A percentile compares a stretch with the other conserved stretches of the same genome.
Evolutionary conservation across 2,113 vertebrate genomes (phyloP).

Genomic region (Thalassoma bifasciatum): DNA sequence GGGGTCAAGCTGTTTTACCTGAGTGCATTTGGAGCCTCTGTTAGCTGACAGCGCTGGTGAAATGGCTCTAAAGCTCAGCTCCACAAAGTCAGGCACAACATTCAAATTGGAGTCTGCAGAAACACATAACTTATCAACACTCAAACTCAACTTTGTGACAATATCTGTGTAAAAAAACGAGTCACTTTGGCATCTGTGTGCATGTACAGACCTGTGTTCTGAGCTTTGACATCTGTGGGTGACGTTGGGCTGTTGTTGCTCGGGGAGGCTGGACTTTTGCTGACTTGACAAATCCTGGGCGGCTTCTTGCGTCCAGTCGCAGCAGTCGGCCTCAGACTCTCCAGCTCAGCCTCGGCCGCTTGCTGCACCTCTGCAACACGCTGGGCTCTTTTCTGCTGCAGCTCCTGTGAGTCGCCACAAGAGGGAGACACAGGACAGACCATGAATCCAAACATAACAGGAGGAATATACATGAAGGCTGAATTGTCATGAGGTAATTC

Average conservation of each 20-base stretch:
- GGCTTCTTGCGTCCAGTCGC: constrained; percentile 73
- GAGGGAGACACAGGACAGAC: constrained; percentile 34
- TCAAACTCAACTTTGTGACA: not conserved
- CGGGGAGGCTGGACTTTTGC: constrained; percentile 41
- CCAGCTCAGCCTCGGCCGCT: constrained; percentile 71
- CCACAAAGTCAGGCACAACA: constrained; percentile 56
- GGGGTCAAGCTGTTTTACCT: constrained; percentile 52
- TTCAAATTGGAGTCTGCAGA: constrained; percentile 78
- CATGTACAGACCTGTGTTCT: constrained; percentile 83
- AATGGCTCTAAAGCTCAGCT: constrained; percentile 67
- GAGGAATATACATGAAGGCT: not conserved
- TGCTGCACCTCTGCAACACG: constrained; percentile 68
- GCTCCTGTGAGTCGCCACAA: constrained; percentile 81
- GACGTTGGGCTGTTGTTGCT: constrained; percentile 51
- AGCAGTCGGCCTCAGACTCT: constrained; percentile 62
- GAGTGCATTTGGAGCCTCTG: constrained; percentile 74
- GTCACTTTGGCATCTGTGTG: not conserved
- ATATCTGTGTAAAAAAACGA: not conserved
- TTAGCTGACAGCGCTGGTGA: constrained; percentile 61
- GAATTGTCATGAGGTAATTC: too few species aligned
- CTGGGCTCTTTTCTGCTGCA: constrained; percentile 90
- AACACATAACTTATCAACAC: not conserved
- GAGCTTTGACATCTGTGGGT: constrained; percentile 80
- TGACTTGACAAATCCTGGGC: constrained; percentile 51
- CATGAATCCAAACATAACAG: not conserved